phyloP scores from a whole-genome alignment of 2,797 vertebrate species.

The Sebastes nivosus region DNA sequence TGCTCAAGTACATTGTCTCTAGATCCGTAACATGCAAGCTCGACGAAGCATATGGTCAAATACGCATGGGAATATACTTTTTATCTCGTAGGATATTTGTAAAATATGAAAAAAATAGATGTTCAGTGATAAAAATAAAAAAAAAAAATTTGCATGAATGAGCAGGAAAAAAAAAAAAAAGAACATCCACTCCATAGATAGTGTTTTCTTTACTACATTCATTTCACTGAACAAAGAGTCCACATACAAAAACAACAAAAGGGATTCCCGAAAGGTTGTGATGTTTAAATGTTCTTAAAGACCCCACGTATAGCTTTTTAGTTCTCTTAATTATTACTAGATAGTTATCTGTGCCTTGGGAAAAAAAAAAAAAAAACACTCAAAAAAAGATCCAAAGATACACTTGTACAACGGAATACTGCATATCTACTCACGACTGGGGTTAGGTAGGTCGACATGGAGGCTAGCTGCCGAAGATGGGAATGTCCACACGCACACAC shows the following conservation, averaged over 20 bases:
- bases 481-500: slow-evolving; percentile 83
- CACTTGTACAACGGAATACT: slow-evolving; percentile 93
- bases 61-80: slow-evolving; percentile 89
- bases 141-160: slow-evolving; percentile 84
- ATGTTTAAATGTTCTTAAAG: slow-evolving; percentile 85
- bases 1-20: slow-evolving; percentile 89
- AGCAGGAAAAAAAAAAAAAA: slow-evolving; percentile 74
- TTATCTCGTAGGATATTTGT: slow-evolving; percentile 88
- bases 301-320: slow-evolving; percentile 81
- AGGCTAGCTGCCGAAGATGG: slow-evolving; percentile 93
- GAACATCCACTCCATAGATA: slow-evolving; percentile 81
- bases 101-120: slow-evolving; percentile 85
- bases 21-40: slow-evolving; percentile 92
- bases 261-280: slow-evolving; percentile 82
- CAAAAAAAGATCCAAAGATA: slow-evolving; percentile 86
- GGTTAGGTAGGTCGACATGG: slow-evolving; percentile 84
- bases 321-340: slow-evolving; percentile 74
- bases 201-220: slow-evolving; percentile 90
- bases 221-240: slow-evolving; percentile 88
- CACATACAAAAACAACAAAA: slow-evolving; percentile 81
- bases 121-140: slow-evolving; percentile 71
- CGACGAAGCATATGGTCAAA: slow-evolving; percentile 88
- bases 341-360: slow-evolving; percentile 82
- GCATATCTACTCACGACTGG: slow-evolving; percentile 90
- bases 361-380: slow-evolving; percentile 76